These are phyloP conservation scores for Otocyon megalotis DNA, from an alignment of 2,113 vertebrate genomes.

Conservation along the genomic window DNA sequence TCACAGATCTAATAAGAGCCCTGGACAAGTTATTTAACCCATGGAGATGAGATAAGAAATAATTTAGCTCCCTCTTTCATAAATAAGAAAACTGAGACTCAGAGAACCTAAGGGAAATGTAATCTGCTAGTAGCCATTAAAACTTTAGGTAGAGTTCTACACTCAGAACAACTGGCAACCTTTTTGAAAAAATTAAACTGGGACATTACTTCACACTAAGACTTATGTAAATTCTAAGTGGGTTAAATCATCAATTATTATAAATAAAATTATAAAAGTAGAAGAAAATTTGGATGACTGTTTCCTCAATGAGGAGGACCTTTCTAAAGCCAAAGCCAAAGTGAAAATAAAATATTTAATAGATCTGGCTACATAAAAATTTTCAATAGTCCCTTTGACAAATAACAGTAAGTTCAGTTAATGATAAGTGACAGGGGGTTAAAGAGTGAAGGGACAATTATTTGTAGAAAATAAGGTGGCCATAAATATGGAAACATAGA, in stretches of 20 bases:
- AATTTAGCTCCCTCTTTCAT: background rate
- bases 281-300: background rate
- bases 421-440: background rate
- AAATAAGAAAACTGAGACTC: background rate
- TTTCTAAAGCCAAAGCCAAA: conserved; percentile 19
- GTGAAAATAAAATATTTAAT: background rate
- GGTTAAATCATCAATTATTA: background rate
- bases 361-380: background rate
- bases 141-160: background rate
- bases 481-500: background rate
- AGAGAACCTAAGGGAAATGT: background rate
- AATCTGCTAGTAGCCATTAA: background rate
- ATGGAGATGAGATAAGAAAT: conserved; percentile 8
- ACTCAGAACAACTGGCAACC: background rate
- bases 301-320: background rate
- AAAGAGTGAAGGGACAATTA: background rate
- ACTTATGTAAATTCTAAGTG: background rate
- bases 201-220: background rate
- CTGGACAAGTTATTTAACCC: background rate
- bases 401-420: background rate
- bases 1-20: background rate
- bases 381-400: background rate
- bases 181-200: background rate
- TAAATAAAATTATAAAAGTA: background rate
- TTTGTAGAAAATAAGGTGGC: background rate